A percentile compares a stretch with the other conserved stretches of the same genome.
Conservation (phyloP, 1,140 invertebrate species). For the Diuraphis noxia region DNA sequence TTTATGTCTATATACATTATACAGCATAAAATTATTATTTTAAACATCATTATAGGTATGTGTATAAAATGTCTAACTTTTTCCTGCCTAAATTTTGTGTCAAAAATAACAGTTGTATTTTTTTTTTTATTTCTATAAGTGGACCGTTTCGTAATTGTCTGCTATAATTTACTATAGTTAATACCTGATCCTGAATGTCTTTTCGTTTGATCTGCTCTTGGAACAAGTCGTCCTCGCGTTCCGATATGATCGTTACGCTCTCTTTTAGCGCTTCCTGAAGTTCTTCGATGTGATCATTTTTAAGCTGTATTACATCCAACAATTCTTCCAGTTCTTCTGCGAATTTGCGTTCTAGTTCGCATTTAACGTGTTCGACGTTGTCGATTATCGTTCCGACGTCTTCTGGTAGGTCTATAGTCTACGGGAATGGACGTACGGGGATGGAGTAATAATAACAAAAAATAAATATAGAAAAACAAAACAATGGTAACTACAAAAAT, state of each 20-base stretch:
- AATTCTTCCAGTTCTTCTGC: constrained; percentile 64
- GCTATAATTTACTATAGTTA: not conserved
- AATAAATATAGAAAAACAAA: constrained; percentile 48
- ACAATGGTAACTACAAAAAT: constrained; percentile 41
- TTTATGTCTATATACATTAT: no score
- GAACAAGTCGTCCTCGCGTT: constrained; percentile 68
- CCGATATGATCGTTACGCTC: constrained; percentile 68
- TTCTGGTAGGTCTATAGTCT: constrained; percentile 28
- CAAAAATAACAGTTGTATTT: not conserved
- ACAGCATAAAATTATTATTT: no score
- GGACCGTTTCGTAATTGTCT: not conserved
- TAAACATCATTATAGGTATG: no score
- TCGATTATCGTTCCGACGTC: constrained; percentile 54
- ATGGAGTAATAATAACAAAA: constrained; percentile 37
- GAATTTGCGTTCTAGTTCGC: constrained; percentile 56
- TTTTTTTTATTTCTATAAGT: not conserved
- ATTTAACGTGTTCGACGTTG: constrained; percentile 56
- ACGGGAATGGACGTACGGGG: constrained; percentile 3
- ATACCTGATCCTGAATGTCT: constrained; percentile 69
- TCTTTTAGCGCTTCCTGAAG: constrained; percentile 77
- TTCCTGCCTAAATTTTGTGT: not conserved
- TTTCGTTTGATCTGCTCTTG: constrained; percentile 66
- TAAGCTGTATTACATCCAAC: constrained; percentile 62
- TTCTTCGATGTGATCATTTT: constrained; percentile 71
- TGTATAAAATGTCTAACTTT: not conserved